Percentiles rank a stretch among this genome's conserved stretches.
Conservation (phyloP, 2,113 vertebrate genomes). For the Malurus cyaneus region DNA sequence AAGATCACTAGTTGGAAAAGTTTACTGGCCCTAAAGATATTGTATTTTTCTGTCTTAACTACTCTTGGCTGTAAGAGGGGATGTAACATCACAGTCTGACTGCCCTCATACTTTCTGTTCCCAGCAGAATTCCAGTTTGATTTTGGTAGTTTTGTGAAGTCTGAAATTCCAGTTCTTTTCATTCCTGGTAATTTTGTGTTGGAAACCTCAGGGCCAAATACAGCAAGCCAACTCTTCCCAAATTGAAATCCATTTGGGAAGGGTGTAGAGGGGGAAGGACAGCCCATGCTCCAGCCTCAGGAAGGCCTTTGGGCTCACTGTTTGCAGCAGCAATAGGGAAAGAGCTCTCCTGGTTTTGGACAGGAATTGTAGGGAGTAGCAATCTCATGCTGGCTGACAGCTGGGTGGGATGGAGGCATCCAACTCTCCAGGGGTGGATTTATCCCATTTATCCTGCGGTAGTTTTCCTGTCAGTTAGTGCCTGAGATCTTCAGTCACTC, state of each 20-base stretch:
- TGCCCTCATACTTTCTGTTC: constrained; percentile 1
- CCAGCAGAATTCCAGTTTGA: constrained; percentile 15
- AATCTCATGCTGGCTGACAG: neutral
- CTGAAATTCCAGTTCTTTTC: neutral
- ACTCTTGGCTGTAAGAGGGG: constrained; percentile 38
- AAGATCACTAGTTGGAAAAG: constrained; percentile 47
- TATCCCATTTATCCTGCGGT: neutral
- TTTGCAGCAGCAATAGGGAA: neutral
- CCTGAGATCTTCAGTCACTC: neutral
- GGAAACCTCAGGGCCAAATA: neutral
- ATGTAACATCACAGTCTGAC: neutral
- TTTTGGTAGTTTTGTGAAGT: neutral
- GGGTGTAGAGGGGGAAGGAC: neutral
- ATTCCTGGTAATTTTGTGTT: neutral
- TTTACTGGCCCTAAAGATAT: constrained; percentile 20
- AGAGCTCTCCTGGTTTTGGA: neutral
- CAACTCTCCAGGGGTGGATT: neutral
- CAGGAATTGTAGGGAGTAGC: neutral
- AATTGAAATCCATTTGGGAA: neutral
- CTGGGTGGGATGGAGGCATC: neutral
- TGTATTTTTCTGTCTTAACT: constrained; percentile 36
- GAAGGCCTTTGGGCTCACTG: neutral
- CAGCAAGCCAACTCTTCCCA: neutral
- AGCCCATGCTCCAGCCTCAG: neutral
- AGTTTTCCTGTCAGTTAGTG: neutral